Conservation (phyloP, 2,888 invertebrate species). For the Andrena bucephala region DNA sequence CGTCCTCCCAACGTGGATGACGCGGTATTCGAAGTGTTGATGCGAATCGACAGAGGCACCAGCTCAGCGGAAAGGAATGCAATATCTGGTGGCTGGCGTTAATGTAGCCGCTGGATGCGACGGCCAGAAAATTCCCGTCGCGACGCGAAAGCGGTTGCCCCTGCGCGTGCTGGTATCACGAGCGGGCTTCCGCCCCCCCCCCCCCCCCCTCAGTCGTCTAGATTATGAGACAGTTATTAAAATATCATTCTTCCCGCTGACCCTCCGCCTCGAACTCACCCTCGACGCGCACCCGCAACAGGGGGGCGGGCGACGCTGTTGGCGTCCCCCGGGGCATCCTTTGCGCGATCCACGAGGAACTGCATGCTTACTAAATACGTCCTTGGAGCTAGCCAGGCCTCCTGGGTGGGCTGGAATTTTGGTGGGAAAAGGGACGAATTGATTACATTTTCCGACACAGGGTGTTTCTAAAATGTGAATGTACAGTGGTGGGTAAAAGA, state of each 20-base stretch:
- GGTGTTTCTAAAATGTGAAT: no score
- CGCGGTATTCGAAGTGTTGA: constrained; percentile 52
- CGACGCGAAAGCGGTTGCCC: constrained; percentile 12
- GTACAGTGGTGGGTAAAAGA: no score
- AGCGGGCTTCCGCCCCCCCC: neutral
- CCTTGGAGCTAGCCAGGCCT: constrained; percentile 36
- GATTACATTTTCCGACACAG: no score
- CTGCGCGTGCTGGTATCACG: neutral
- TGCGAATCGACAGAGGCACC: constrained; percentile 56
- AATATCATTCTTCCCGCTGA: constrained; percentile 72
- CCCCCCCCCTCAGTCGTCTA: constrained; percentile 19
- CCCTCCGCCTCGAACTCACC: constrained; percentile 26
- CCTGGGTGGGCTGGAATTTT: neutral
- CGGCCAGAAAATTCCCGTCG: constrained; percentile 52
- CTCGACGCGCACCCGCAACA: constrained; percentile 34
- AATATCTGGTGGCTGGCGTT: constrained; percentile 68
- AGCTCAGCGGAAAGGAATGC: constrained; percentile 69
- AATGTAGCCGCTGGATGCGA: constrained; percentile 67
- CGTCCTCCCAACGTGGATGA: no score
- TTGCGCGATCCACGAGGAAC: constrained; percentile 50
- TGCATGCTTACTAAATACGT: constrained; percentile 42
- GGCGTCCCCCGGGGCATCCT: constrained; percentile 46
- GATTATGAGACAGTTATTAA: constrained; percentile 78
- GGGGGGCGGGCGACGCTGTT: constrained; percentile 34
- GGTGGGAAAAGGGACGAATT: no score